Evolutionary conservation across 2,888 invertebrate genomes (phyloP).

Genomic region (Agelastica alni): DNA sequence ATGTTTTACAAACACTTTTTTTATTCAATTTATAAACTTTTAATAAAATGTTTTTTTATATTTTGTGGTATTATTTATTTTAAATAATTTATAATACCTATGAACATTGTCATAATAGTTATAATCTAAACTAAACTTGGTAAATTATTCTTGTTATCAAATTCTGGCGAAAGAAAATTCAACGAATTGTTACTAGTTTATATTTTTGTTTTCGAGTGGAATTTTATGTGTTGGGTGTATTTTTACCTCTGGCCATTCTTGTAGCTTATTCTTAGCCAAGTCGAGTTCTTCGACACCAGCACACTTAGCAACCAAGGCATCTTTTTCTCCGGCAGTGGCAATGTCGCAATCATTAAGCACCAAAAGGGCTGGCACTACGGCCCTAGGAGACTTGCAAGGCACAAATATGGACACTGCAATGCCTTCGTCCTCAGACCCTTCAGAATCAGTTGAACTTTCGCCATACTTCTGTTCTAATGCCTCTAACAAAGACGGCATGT

Average conservation of each 20-base stretch:
- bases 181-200: no score
- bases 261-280: constrained; percentile 88
- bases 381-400: constrained; percentile 78
- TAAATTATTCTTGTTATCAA: no score
- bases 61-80: no score
- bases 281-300: constrained; percentile 92
- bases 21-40: no score
- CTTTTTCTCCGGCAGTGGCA: constrained; percentile 83
- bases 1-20: no score
- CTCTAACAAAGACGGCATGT: constrained; percentile 88
- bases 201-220: no score
- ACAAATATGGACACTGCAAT: constrained; percentile 84
- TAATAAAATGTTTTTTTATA: no score
- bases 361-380: constrained; percentile 78
- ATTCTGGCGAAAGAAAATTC: no score
- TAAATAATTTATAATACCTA: no score
- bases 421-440: constrained; percentile 64
- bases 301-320: constrained; percentile 79
- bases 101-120: no score
- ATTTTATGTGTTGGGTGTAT: no score
- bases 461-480: constrained; percentile 88
- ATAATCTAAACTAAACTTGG: no score
- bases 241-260: constrained; percentile 83
- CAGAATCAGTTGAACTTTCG: constrained; percentile 60
- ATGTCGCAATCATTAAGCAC: constrained; percentile 92